Percentiles rank a stretch among this genome's conserved stretches.
Evolutionary conservation across 2,888 invertebrate species (phyloP).

Genomic region (Apeira syringaria): DNA sequence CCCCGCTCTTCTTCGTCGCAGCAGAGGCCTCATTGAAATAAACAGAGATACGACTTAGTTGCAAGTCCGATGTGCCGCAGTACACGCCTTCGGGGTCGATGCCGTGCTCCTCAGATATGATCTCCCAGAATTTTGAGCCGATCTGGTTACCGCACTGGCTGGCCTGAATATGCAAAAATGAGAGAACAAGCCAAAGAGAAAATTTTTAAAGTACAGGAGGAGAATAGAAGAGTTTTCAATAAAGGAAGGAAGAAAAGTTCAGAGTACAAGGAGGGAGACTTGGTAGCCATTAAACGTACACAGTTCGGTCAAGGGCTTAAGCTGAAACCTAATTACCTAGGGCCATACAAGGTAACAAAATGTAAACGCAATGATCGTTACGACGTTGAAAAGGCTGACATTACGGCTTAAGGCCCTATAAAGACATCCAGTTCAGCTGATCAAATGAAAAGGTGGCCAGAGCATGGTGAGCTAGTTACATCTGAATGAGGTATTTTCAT

Average conservation of each 20-base stretch:
- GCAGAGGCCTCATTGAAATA: conserved; percentile 96
- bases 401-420: background rate
- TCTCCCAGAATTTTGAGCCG: conserved; percentile 98
- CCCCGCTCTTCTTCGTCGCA: too few species aligned
- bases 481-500: background rate
- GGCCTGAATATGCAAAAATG: too few species aligned
- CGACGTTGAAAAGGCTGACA: background rate
- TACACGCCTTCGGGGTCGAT: conserved; percentile 93
- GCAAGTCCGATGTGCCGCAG: conserved; percentile 92
- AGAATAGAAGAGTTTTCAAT: conserved; percentile 6
- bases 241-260: conserved; percentile 12
- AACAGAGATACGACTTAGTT: conserved; percentile 94
- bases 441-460: background rate
- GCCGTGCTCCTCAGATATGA: conserved; percentile 96
- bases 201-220: conserved; percentile 19
- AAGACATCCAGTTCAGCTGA: background rate
- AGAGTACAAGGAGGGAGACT: conserved; percentile 15
- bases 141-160: too few species aligned
- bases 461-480: background rate
- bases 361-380: conserved; percentile 21
- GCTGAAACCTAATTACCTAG: conserved; percentile 19
- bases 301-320: conserved; percentile 24
- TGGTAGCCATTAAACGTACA: conserved; percentile 26
- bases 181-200: conserved; percentile 12
- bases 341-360: conserved; percentile 13